Base-by-base conservation (phyloP, 64 coral and sea anemone genomes). In the Stichodactyla helianthus region DNA sequence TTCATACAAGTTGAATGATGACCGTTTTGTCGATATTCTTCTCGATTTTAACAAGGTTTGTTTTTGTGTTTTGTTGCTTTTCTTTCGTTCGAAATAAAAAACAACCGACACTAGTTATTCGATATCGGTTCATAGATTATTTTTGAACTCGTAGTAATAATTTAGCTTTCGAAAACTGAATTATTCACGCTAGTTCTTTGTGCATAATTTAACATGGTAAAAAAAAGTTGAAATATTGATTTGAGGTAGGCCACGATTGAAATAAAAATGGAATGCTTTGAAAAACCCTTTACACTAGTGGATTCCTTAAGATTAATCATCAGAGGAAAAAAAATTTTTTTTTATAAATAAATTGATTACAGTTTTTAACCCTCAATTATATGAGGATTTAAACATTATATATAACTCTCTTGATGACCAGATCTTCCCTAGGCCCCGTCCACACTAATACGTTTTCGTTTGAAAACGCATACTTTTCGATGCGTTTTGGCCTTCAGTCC, bases 21-120 rank as follows among this genome's bases (percentile, higher is more conserved):
- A 88, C 7, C 82, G 91, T 8, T 88, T 89, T 81, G 55, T 94
- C 44, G 82, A 77, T 6, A 79, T 94, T 57, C 86, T 89, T 31
- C 88, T 99, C 17, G 97, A 99, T 83, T 93, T 99, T 77, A 89
- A 71, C 65, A 90, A 93, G 97, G 97, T 99, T 78, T 71, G 86
- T 65, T 79, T 50, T 7, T 25, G 1, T 54, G 68, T 55, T 7
- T 60, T 20, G 61, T 10, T 25, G 59, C 54, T 13, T 27, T 27
- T 31, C 27, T 23, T 26, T 31, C 10, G 26, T 7, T 31, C 12
- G 25, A 9, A 31, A 28, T 74, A 10, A 84, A 54, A 25, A 84
- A 55, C 5, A 25, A 51, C 20, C 10, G 12, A 22, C 61, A n/a
- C 61, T 7, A 26, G 7, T 5, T 2, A 28, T 74, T 74, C 11